phyloP scores from a whole-genome alignment of 2,888 invertebrate species.

The Lasioglossum marginatum region DNA sequence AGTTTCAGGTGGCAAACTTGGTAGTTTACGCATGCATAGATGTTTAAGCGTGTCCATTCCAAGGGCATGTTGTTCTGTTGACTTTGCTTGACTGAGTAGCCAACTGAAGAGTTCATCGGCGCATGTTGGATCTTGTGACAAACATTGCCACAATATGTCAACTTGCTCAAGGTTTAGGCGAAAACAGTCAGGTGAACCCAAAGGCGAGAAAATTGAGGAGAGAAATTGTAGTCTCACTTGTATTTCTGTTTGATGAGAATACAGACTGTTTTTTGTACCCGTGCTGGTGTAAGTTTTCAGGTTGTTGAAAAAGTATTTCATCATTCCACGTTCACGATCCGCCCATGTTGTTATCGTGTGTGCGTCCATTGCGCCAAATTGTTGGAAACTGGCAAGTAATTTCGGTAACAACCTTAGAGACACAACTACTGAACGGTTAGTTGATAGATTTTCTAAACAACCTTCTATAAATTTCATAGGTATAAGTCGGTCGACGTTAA shows the following conservation, averaged over 20 bases:
- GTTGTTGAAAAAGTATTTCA: constrained; percentile 96
- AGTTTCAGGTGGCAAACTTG: constrained; percentile 93
- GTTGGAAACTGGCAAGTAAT: constrained; percentile 95
- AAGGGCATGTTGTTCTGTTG: constrained; percentile 96
- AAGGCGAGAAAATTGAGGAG: constrained; percentile 95
- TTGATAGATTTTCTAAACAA: constrained; percentile 94
- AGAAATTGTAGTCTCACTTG: constrained; percentile 96
- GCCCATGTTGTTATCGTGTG: constrained; percentile 96
- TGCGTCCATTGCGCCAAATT: constrained; percentile 94
- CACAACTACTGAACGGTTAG: constrained; percentile 95
- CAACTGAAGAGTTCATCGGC: constrained; percentile 97
- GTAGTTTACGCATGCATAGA: constrained; percentile 95
- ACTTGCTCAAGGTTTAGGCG: constrained; percentile 94
- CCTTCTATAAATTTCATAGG: constrained; percentile 98
- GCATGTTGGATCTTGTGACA: constrained; percentile 93
- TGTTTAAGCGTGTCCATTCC: constrained; percentile 94
- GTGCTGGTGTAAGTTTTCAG: constrained; percentile 89
- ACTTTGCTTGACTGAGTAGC: constrained; percentile 96
- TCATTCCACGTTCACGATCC: constrained; percentile 96
- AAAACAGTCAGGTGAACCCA: constrained; percentile 95
- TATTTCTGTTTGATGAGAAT: constrained; percentile 94
- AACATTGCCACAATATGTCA: constrained; percentile 95
- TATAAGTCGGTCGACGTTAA: constrained; percentile 95
- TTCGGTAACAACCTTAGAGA: constrained; percentile 95
- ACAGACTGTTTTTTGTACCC: constrained; percentile 84